These are phyloP conservation scores for Globodera ellingtonae DNA, from an alignment of 1,140 invertebrate genomes.

Conservation along the genomic window DNA sequence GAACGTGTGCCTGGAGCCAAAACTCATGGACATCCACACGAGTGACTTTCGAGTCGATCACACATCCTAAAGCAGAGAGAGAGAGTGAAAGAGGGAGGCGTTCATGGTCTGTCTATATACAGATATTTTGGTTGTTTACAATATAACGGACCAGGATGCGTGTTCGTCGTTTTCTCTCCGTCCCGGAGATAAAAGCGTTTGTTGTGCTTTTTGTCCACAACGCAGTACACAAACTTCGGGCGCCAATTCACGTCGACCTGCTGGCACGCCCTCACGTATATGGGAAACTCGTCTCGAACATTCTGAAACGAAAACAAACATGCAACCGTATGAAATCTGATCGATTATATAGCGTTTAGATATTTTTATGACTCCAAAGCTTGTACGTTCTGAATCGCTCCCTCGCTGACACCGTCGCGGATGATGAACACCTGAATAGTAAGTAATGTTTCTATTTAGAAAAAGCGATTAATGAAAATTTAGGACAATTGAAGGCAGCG, in stretches of 20 bases:
- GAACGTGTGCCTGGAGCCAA: slow-evolving; percentile 28
- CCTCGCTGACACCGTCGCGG: slow-evolving; percentile 38
- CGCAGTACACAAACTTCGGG: slow-evolving; percentile 36
- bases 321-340: background rate
- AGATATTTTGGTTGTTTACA: too few relatives aligned
- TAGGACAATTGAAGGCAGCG: slow-evolving; percentile 7
- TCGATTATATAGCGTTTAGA: too few relatives aligned
- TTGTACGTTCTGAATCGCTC: slow-evolving; percentile 16
- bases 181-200: slow-evolving; percentile 36
- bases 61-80: background rate
- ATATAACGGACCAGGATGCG: slow-evolving; percentile 21
- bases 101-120: too few relatives aligned
- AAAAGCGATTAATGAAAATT: background rate
- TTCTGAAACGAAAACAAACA: background rate
- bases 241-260: background rate
- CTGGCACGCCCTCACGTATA: slow-evolving; percentile 4
- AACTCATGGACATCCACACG: slow-evolving; percentile 33
- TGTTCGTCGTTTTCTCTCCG: slow-evolving; percentile 12
- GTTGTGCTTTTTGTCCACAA: slow-evolving; percentile 41
- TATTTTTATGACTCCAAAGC: background rate
- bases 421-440: slow-evolving; percentile 25
- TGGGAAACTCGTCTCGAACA: slow-evolving; percentile 5
- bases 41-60: slow-evolving; percentile 26
- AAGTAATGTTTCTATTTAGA: background rate
- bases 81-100: too few relatives aligned